Evolutionary conservation across 2,797 vertebrate species (phyloP).

Genomic region (Cichlasoma orientale): DNA sequence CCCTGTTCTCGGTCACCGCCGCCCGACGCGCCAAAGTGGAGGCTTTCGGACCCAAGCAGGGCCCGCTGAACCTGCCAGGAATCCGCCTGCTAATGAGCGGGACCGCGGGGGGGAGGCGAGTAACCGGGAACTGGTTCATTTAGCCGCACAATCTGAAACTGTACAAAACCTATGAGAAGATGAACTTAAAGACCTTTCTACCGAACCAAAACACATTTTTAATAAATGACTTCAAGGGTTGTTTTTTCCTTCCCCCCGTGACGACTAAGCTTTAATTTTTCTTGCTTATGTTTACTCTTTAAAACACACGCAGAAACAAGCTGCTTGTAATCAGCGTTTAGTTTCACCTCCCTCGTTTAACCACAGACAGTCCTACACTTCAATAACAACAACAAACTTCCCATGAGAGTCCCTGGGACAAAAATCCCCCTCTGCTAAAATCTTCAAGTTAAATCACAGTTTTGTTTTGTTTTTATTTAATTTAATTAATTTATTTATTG

Average conservation of each 20-base stretch:
- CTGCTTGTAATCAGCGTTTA: slow-evolving; percentile 4
- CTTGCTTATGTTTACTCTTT: background rate
- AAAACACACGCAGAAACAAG: slow-evolving; percentile 12
- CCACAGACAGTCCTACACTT: background rate
- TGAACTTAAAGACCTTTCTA: background rate
- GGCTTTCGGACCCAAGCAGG: slow-evolving; percentile 38
- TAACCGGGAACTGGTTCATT: slow-evolving; percentile 16
- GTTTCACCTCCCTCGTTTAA: background rate
- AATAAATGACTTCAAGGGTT: background rate
- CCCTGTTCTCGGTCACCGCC: slow-evolving; percentile 60
- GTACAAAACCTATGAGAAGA: background rate
- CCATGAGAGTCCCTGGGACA: background rate
- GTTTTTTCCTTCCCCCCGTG: background rate
- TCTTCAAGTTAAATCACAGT: background rate
- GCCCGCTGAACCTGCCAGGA: slow-evolving; percentile 56
- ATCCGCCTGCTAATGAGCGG: slow-evolving; percentile 52
- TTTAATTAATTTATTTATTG: background rate
- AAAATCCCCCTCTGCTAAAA: background rate
- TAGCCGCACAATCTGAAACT: slow-evolving; percentile 18
- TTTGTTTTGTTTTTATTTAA: background rate
- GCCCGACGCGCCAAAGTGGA: slow-evolving; percentile 37
- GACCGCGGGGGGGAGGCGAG: background rate
- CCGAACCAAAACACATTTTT: background rate
- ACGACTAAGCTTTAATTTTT: background rate
- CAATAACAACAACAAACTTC: background rate